phyloP scores from a whole-genome alignment of 2,113 vertebrate genomes.

The Balaenoptera acutorostrata region DNA sequence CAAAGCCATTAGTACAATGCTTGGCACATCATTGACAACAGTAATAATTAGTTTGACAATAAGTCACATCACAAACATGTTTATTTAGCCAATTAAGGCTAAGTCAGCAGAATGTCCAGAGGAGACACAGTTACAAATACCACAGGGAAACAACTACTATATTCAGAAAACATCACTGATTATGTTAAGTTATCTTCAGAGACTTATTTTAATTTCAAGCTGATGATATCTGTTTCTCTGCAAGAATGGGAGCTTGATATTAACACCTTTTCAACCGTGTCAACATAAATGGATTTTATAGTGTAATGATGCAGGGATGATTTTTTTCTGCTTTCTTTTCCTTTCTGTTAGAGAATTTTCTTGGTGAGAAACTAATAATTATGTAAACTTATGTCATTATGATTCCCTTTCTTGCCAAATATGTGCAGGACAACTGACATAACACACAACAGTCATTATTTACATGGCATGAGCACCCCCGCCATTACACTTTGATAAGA shows the following conservation, averaged over 20 bases:
- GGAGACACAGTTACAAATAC: not conserved
- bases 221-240: not conserved
- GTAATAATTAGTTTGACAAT: conserved; percentile 19
- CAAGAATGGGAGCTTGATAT: not conserved
- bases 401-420: not conserved
- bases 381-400: not conserved
- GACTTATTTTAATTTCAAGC: not conserved
- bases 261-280: not conserved
- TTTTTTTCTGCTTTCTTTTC: not conserved
- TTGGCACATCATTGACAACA: not conserved
- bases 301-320: not conserved
- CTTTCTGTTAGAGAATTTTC: not conserved
- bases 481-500: not conserved
- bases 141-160: not conserved
- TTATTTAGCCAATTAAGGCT: conserved; percentile 29
- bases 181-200: conserved; percentile 15
- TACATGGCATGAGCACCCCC: not conserved
- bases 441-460: not conserved
- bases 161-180: not conserved
- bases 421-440: not conserved
- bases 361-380: not conserved
- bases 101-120: not conserved
- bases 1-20: not conserved
- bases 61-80: not conserved
- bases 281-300: not conserved